Evolutionary conservation across 2,888 invertebrate genomes (phyloP).

Genomic region (Ypsolopha scabrella): DNA sequence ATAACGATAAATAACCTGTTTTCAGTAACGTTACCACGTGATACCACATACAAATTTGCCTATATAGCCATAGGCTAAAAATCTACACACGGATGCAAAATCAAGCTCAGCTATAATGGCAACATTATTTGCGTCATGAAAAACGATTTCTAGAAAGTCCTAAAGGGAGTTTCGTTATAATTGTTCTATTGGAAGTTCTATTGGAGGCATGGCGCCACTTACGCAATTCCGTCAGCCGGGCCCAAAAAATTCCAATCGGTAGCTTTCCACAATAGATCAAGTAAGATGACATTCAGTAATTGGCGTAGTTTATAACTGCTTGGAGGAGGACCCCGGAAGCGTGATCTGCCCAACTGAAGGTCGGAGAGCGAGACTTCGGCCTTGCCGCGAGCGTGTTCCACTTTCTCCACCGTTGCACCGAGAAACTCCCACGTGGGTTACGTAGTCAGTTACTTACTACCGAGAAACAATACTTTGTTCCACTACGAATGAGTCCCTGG

Average conservation of each 20-base stretch:
- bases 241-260: neutral
- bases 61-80: no score
- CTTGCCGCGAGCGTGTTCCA: slow-evolving; percentile 53
- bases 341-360: slow-evolving; percentile 33
- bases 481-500: slow-evolving; percentile 24
- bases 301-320: neutral
- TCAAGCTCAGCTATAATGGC: no score
- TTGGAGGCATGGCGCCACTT: slow-evolving; percentile 1
- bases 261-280: neutral
- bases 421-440: slow-evolving; percentile 47
- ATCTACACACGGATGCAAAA: no score
- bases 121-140: neutral
- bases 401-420: slow-evolving; percentile 49
- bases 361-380: slow-evolving; percentile 53
- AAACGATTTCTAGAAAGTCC: neutral
- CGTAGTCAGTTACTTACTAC: slow-evolving; percentile 18
- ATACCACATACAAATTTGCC: no score
- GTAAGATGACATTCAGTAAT: neutral
- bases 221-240: neutral
- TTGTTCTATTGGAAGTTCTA: neutral
- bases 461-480: slow-evolving; percentile 17
- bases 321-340: slow-evolving; percentile 42
- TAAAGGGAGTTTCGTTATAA: neutral
- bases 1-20: no score
- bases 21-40: no score